Evolutionary conservation across 2,888 invertebrate species (phyloP), one percentile per base, ranked within the genome.

Genomic region (Eulithis testata): DNA sequence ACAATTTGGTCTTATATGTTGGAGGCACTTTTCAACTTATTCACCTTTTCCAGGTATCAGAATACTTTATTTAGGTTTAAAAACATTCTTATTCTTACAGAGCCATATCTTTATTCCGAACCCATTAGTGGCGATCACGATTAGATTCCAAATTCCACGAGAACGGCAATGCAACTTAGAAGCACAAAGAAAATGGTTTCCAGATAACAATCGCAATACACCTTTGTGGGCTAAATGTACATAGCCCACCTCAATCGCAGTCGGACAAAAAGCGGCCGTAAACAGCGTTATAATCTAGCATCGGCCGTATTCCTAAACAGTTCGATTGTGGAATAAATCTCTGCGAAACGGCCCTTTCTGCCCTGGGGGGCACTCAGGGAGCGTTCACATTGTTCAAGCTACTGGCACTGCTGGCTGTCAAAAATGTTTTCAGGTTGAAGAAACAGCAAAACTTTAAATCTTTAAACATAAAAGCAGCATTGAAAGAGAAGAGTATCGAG

Each of bases 301-400:
- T 74, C 74, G 73, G 66, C 69, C 60, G 73, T 75, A 73, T 74
- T 66, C 78, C 65, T 66, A 59, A 53, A 59, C 63, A 44, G 68
- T 70, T 73, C 75, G 74, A 74, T 76, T 74, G 69, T 66, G 67
- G 71, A 63, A 73, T 81, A 82, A 82, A 82, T 82, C 81, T 75
- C 70, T 14, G 53, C 60, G 65, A 72, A 75, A 76, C 75, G 72
- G 76, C 73, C 63, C 49, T 49, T 11, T 71, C 59, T 65, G 66
- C 56, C 70, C 68, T 67, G 60, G 76, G 72, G 75, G 51, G 53
- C 67, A 54, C 65, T 72, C 64, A 51, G 57, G 63, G 70, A 60
- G 58, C 71, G 73, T 76, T 79, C 53, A 66, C 69, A 49, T 31
- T n/a, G 44, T 12, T 3, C 36, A 8, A 31, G 21, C 43, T 9